phyloP scores from a whole-genome alignment of 1,140 invertebrate genomes.

The Stegodyphus mimosarum region DNA sequence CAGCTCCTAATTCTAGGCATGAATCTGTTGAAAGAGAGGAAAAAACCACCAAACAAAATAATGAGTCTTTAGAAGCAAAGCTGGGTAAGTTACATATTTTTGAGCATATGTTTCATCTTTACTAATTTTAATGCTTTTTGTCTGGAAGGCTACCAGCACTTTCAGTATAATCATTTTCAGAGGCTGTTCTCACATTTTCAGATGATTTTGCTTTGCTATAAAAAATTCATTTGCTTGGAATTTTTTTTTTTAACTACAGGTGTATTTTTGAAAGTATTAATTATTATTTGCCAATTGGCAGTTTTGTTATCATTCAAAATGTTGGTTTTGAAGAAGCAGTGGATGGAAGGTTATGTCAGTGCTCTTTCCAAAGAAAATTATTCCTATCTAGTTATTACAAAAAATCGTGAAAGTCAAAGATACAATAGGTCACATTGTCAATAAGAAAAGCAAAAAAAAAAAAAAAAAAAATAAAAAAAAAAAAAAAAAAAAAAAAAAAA shows the following conservation, averaged over 20 bases:
- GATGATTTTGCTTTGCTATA: not conserved
- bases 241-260: not conserved
- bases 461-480: no score
- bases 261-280: no score
- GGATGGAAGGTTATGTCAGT: no score
- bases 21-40: constrained; percentile 43
- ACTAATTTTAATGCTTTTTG: not conserved
- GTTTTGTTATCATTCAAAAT: no score
- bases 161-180: not conserved
- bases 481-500: no score
- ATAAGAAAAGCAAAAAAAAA: no score
- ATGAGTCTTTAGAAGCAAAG: constrained; percentile 61
- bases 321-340: no score
- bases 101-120: not conserved
- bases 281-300: no score
- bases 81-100: constrained; percentile 53
- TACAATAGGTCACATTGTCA: no score
- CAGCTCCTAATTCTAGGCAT: not conserved
- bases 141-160: not conserved
- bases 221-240: not conserved
- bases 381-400: no score
- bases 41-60: constrained; percentile 44
- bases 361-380: no score
- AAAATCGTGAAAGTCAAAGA: no score
- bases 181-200: not conserved